Conservation (phyloP, 2,113 vertebrate genomes). For the Pseudopipra pipra region DNA sequence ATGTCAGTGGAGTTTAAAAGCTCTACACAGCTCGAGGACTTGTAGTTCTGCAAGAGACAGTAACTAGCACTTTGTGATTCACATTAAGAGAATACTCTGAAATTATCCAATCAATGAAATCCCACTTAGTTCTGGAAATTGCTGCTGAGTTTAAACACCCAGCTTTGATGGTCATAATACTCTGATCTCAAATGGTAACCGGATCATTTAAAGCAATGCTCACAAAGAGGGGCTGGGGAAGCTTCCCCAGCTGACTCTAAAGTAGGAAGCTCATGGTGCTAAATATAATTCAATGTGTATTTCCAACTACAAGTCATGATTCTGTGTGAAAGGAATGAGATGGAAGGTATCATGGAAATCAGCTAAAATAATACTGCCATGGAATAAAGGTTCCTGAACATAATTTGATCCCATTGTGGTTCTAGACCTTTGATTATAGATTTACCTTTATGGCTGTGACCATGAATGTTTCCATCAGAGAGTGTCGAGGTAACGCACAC, state of each 20-base stretch:
- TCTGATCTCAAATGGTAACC: neutral
- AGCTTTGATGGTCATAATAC: neutral
- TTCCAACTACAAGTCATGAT: neutral
- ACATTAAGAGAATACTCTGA: conserved; percentile 31
- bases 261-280: neutral
- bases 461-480: neutral
- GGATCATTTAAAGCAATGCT: neutral
- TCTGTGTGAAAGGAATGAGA: neutral
- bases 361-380: neutral
- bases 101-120: conserved; percentile 55
- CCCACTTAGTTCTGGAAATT: conserved; percentile 24
- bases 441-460: neutral
- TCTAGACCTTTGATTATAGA: conserved; percentile 20
- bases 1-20: conserved; percentile 24
- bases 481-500: neutral
- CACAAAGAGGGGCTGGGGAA: neutral
- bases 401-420: conserved; percentile 20
- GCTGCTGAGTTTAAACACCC: neutral
- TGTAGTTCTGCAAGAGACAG: neutral
- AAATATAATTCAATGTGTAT: conserved; percentile 5
- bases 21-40: neutral
- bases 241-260: neutral
- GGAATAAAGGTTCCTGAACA: neutral
- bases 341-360: neutral
- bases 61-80: conserved; percentile 48